Evolutionary conservation across 2,888 invertebrate genomes (phyloP).

Genomic region (Acleris literana): DNA sequence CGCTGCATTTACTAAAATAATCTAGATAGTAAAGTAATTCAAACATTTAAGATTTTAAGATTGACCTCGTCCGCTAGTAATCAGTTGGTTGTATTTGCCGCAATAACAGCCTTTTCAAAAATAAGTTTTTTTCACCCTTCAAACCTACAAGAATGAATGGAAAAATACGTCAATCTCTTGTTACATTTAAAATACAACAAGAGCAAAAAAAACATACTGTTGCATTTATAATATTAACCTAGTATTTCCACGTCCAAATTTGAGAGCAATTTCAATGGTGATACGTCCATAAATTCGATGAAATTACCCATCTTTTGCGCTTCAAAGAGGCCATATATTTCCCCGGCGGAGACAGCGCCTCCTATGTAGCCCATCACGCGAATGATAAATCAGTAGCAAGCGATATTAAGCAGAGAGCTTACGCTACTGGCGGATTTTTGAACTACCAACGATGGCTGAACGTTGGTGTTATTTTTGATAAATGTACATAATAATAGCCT

Average conservation of each 20-base stretch:
- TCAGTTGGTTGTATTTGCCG: no score
- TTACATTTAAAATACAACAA: no score
- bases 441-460: constrained; percentile 3
- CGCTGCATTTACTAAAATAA: no score
- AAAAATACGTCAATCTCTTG: no score
- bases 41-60: no score
- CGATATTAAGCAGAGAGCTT: constrained; percentile 55
- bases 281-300: constrained; percentile 81
- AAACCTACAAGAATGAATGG: no score
- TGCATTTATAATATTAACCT: constrained; percentile 60
- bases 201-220: no score
- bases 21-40: no score
- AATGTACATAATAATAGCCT: neutral
- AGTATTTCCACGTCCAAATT: constrained; percentile 66
- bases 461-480: constrained; percentile 6
- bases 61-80: no score
- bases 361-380: constrained; percentile 74
- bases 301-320: constrained; percentile 81
- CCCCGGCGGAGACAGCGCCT: constrained; percentile 68
- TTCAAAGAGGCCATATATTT: constrained; percentile 81
- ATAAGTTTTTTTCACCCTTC: no score
- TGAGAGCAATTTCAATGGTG: constrained; percentile 71
- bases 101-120: no score
- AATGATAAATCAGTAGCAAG: constrained; percentile 75
- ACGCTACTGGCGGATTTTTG: constrained; percentile 41